Evolutionary conservation across 2,888 invertebrate species (phyloP), one percentile per base, ranked within the genome.

Genomic region (Biston betularia): DNA sequence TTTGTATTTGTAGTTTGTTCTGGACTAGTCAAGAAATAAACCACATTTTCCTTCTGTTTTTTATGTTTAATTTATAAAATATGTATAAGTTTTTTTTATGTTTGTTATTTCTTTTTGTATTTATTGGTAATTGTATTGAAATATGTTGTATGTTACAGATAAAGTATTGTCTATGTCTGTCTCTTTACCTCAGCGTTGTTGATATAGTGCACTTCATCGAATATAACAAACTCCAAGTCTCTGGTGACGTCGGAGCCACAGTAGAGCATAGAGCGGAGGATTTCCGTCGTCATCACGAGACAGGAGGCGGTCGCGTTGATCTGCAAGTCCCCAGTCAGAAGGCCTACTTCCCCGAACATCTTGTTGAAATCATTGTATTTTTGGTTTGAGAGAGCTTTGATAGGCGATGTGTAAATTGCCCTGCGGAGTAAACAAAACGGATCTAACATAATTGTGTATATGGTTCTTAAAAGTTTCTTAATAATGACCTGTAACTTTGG

Each of bases 251-350:
- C 99, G 69, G 97, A 97, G 9, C 98, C 98, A 66, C 98, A 98
- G 85, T 98, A 99, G 12, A 99, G 92, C 99, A 99, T 99, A 0
- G 98, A 98, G 71, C 98, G 95, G 35, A 99, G 92, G 80, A 99
- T 99, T 94, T 99, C 99, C 0, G 99, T 99, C 0, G 99, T 99
- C 99, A 99, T 99, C 61, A 99, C 99, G 0, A 99, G 95, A 85
- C 99, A 99, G 0, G 98, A 95, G 0, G 99, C 99, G 0, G 97
- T 97, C 11, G 97, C 96, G 85, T 99, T 98, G 63, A 99, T 97
- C 90, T 99, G 99, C 49, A 99, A 95, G 89, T 99, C 99, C 0
- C 99, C 99, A 0, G 99, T 99, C 34, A 99, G 95, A 0, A 99
- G 93, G 0, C 99, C 99, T 5, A 99, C 98, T 82, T 98, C 98